Conservation (phyloP, 2,113 vertebrate genomes). For the Prolemur simus region DNA sequence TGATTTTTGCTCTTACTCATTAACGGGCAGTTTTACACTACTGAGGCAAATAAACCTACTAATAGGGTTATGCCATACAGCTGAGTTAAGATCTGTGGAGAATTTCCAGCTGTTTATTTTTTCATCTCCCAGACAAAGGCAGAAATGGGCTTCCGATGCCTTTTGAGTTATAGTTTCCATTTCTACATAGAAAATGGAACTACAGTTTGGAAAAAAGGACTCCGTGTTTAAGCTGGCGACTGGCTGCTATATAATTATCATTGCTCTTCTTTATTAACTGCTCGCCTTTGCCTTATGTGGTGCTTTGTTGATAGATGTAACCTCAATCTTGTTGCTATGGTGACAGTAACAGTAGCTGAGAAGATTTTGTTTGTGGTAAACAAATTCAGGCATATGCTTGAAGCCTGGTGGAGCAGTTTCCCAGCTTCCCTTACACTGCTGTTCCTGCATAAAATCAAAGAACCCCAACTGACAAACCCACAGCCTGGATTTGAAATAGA, state of each 20-base stretch:
- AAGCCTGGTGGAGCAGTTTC: conserved; percentile 71
- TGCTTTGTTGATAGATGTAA: conserved; percentile 84
- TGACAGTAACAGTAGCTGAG: conserved; percentile 82
- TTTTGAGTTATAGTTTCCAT: conserved; percentile 54
- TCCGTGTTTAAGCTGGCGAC: conserved; percentile 55
- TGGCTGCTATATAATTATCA: conserved; percentile 81
- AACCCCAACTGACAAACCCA: not conserved
- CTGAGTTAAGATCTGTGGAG: conserved; percentile 42
- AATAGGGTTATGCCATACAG: not conserved
- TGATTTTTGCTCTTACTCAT: not conserved
- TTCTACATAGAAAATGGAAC: conserved; percentile 49
- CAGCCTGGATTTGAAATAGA: conserved; percentile 75
- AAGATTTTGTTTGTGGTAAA: conserved; percentile 86
- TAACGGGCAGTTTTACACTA: not conserved
- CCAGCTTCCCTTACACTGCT: conserved; percentile 62
- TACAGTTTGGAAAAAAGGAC: conserved; percentile 7
- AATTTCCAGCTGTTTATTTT: conserved; percentile 60
- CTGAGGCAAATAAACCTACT: conserved; percentile 41
- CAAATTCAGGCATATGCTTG: conserved; percentile 76
- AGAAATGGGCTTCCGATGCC: conserved; percentile 3
- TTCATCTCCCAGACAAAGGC: not conserved
- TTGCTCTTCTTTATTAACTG: conserved; percentile 84
- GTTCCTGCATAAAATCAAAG: conserved; percentile 38
- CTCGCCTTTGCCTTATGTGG: conserved; percentile 82
- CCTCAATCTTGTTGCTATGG: conserved; percentile 85